Evolutionary conservation across 2,113 vertebrate genomes (phyloP).

Genomic region (Pungitius pungitius): DNA sequence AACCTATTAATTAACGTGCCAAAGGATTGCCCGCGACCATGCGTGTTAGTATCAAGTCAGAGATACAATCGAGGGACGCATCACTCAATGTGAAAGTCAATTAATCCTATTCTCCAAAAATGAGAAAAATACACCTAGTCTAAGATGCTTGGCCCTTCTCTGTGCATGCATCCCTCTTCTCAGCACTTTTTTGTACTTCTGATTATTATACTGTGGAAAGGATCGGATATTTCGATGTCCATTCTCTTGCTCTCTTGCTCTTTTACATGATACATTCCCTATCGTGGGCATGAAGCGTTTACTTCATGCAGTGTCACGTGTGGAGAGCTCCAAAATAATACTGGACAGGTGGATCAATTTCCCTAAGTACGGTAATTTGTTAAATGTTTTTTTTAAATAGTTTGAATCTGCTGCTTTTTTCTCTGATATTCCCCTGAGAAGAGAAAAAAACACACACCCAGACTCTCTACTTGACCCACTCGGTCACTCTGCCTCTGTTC

Average conservation of each 20-base stretch:
- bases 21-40: not conserved
- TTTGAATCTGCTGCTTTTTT: not conserved
- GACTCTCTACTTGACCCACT: slow-evolving; percentile 28
- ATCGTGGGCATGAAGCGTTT: not conserved
- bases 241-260: too few relatives aligned
- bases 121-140: not conserved
- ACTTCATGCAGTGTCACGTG: not conserved
- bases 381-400: too few relatives aligned
- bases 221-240: slow-evolving; percentile 24
- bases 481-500: slow-evolving; percentile 51
- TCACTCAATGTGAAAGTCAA: not conserved
- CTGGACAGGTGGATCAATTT: not conserved
- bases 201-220: slow-evolving; percentile 11
- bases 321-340: not conserved
- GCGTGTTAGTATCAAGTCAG: not conserved
- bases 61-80: not conserved
- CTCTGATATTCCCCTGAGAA: not conserved
- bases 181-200: not conserved
- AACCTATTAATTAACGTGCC: not conserved
- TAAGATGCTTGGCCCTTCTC: not conserved
- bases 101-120: not conserved
- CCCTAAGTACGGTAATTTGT: not conserved
- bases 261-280: not conserved
- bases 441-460: slow-evolving; percentile 2
- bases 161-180: not conserved